Percentiles rank a stretch among this genome's conserved stretches.
phyloP scores from a whole-genome alignment of 1,140 invertebrate genomes.

The Oedothorax gibbosus region DNA sequence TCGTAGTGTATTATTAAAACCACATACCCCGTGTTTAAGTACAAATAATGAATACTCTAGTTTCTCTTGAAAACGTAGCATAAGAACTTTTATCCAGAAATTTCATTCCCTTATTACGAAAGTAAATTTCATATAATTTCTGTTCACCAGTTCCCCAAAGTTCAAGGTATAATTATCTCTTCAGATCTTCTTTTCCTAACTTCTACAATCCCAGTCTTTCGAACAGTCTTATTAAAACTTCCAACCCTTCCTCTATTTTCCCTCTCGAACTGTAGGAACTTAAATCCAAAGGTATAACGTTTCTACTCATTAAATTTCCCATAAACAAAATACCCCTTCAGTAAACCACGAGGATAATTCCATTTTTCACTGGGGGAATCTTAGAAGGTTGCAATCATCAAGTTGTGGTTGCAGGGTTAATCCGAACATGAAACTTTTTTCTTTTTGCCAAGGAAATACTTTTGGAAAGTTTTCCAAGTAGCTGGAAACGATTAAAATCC shows the following conservation, averaged over 20 bases:
- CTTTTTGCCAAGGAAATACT: too few relatives aligned
- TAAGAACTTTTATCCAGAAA: too few relatives aligned
- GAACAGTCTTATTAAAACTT: slow-evolving; percentile 31
- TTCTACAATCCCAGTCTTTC: not conserved
- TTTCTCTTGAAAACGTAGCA: too few relatives aligned
- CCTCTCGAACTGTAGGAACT: not conserved
- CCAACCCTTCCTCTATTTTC: slow-evolving; percentile 8
- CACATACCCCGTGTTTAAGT: too few relatives aligned
- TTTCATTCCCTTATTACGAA: too few relatives aligned
- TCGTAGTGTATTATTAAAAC: too few relatives aligned
- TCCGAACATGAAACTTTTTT: slow-evolving; percentile 1
- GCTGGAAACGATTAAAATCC: slow-evolving; percentile 33
- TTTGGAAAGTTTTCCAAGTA: not conserved
- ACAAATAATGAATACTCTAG: too few relatives aligned
- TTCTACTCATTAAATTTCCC: slow-evolving; percentile 51
- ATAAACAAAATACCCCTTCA: slow-evolving; percentile 32
- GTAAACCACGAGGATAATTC: slow-evolving; percentile 19
- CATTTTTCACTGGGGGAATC: slow-evolving; percentile 18
- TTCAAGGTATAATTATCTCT: too few relatives aligned
- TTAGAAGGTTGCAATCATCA: not conserved
- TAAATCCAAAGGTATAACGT: slow-evolving; percentile 43
- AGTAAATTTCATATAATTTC: too few relatives aligned
- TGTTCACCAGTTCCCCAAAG: too few relatives aligned
- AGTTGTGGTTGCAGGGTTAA: not conserved
- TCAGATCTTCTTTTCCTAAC: slow-evolving; percentile 6